Conservation (phyloP, 1,140 invertebrate genomes). For the Rhopalosiphum padi region DNA sequence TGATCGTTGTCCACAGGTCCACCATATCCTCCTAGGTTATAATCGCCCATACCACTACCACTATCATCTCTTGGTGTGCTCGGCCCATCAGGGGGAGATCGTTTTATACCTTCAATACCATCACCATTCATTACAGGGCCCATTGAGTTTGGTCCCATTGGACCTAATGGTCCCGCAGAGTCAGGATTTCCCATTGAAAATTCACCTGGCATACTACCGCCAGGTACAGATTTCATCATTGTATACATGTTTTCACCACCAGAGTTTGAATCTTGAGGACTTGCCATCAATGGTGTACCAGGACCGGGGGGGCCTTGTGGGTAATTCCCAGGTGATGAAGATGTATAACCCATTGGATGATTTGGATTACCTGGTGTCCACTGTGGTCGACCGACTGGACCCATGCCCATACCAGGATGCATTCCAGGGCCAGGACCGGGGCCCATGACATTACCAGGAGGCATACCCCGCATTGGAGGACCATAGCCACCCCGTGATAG, state of each 20-base stretch:
- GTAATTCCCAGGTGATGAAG: conserved; percentile 87
- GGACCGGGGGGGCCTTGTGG: conserved; percentile 70
- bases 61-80: conserved; percentile 95
- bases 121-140: conserved; percentile 86
- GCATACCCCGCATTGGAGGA: conserved; percentile 87
- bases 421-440: conserved; percentile 71
- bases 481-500: conserved; percentile 85
- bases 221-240: conserved; percentile 93
- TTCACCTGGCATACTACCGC: conserved; percentile 79
- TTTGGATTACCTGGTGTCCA: conserved; percentile 77
- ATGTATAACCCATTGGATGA: conserved; percentile 88
- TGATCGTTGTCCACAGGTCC: conserved; percentile 84
- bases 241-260: conserved; percentile 96
- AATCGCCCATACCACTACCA: conserved; percentile 93
- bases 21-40: conserved; percentile 88
- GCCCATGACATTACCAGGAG: conserved; percentile 80
- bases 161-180: conserved; percentile 75
- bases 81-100: conserved; percentile 91
- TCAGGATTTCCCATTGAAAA: conserved; percentile 79
- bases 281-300: conserved; percentile 96
- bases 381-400: conserved; percentile 78
- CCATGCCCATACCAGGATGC: conserved; percentile 86
- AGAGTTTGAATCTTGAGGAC: conserved; percentile 85
- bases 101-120: conserved; percentile 96
- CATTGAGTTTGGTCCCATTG: conserved; percentile 81